Conservation (phyloP, 64 coral and sea anemone genomes). For the Stichodactyla mertensii region DNA sequence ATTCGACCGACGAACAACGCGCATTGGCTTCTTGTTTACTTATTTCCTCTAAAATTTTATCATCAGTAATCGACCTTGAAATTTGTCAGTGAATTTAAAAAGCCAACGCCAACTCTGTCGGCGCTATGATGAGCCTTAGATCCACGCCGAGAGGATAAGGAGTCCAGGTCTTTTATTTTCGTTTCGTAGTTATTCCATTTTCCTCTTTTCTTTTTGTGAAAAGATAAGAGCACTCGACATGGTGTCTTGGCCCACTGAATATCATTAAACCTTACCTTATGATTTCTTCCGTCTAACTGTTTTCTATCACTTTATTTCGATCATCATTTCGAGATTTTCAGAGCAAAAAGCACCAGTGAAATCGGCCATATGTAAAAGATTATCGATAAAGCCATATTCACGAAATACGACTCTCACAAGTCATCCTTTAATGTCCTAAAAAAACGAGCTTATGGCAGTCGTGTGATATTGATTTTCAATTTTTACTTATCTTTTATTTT, state of each 20-base stretch:
- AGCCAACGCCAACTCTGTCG: not conserved
- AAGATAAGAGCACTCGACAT: not conserved
- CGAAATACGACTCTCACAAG: not conserved
- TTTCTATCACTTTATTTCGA: not conserved
- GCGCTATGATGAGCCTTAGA: not conserved
- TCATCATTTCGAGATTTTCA: not conserved
- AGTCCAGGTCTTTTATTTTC: conserved; percentile 5
- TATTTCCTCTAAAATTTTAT: conserved; percentile 5
- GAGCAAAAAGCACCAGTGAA: not conserved
- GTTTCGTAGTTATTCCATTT: conserved; percentile 12
- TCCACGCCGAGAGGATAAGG: not conserved
- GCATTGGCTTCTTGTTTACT: not conserved
- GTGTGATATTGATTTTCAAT: not conserved
- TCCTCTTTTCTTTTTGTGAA: not conserved
- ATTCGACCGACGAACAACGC: conserved; percentile 4
- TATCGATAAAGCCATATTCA: not conserved
- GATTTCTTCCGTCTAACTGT: not conserved
- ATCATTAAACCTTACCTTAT: not conserved
- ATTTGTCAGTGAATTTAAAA: not conserved
- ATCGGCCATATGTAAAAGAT: not conserved
- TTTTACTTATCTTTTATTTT: conserved; percentile 19
- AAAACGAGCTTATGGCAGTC: not conserved
- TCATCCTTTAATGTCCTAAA: not conserved
- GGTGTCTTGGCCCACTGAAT: not conserved
- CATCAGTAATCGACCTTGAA: conserved; percentile 5